A percentile compares a stretch with the other conserved stretches of the same genome.
Evolutionary conservation across 23 tunicate genomes (phyloP).

Genomic region (Clavelina lepadiformis): DNA sequence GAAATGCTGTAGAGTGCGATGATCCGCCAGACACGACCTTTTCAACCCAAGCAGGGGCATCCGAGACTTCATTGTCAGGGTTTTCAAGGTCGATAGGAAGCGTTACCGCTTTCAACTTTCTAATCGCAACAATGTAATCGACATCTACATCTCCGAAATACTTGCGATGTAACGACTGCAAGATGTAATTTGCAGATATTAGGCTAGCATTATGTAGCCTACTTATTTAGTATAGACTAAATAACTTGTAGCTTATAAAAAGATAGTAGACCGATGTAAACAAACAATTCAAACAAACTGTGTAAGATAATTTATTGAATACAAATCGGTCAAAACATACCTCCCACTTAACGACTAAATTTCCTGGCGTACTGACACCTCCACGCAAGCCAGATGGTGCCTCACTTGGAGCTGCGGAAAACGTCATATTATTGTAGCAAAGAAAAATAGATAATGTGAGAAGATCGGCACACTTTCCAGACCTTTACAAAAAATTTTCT

Average conservation of each 20-base stretch:
- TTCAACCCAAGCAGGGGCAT: neutral
- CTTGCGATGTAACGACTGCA: neutral
- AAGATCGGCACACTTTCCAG: neutral
- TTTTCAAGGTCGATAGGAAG: neutral
- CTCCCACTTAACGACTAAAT: slow-evolving; percentile 54
- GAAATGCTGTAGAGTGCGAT: neutral
- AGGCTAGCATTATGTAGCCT: no score
- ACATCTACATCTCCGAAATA: neutral
- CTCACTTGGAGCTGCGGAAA: slow-evolving; percentile 14
- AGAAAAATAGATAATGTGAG: neutral
- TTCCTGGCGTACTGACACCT: slow-evolving; percentile 35
- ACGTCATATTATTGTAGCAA: neutral
- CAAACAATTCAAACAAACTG: no score
- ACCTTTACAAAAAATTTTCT: no score
- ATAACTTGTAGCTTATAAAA: no score
- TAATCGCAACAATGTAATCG: neutral
- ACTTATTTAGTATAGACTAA: no score
- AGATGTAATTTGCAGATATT: neutral
- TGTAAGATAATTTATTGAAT: no score
- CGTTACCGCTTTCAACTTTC: neutral
- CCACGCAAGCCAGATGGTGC: slow-evolving; percentile 32
- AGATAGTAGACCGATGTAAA: no score
- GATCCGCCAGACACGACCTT: neutral
- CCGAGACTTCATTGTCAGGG: neutral
- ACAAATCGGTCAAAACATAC: no score